Evolutionary conservation across 2,888 invertebrate species (phyloP).

Genomic region (Resseliella maxima): DNA sequence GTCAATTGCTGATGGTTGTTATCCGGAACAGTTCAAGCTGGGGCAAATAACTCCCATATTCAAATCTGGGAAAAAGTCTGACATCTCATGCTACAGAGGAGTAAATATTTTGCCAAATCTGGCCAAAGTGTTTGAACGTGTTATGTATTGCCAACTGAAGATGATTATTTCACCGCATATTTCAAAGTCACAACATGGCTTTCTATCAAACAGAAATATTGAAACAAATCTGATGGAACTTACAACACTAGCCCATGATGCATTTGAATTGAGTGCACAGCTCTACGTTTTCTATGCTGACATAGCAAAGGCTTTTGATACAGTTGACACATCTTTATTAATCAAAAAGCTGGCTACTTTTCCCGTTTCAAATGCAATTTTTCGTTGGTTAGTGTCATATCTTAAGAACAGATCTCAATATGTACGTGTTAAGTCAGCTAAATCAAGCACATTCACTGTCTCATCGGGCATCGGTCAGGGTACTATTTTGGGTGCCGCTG

Average conservation of each 20-base stretch:
- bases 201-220: constrained; percentile 29
- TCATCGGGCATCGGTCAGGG: constrained; percentile 24
- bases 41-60: not conserved
- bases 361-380: not conserved
- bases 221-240: constrained; percentile 9
- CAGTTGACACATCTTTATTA: not conserved
- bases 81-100: not conserved
- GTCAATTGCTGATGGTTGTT: not conserved
- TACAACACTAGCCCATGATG: not conserved
- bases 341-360: not conserved
- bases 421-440: not conserved
- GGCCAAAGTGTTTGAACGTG: constrained; percentile 9
- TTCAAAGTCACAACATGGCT: not conserved
- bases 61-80: not conserved
- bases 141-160: not conserved
- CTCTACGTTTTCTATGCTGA: not conserved
- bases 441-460: not conserved
- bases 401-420: not conserved
- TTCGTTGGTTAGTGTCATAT: constrained; percentile 25
- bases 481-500: not conserved
- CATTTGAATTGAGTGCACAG: not conserved
- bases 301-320: not conserved
- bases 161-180: not conserved
- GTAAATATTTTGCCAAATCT: not conserved
- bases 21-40: not conserved